Evolutionary conservation across 2,113 vertebrate genomes (phyloP).

Genomic region (Channa argus): DNA sequence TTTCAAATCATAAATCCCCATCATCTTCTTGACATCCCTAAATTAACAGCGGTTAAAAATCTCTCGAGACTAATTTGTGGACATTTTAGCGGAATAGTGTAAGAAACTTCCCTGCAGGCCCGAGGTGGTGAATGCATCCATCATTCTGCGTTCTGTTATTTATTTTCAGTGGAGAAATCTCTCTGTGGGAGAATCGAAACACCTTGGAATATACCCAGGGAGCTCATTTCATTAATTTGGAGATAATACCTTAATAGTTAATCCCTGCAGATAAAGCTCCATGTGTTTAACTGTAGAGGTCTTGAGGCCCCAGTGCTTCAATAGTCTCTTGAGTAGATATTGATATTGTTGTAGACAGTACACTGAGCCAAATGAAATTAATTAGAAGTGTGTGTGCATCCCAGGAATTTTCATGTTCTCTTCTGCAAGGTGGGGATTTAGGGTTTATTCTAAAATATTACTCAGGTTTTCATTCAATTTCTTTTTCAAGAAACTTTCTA

Average conservation of each 20-base stretch:
- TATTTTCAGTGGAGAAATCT: conserved; percentile 13
- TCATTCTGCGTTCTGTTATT: background rate
- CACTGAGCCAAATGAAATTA: conserved; percentile 1
- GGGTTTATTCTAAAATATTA: background rate
- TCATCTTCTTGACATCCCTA: background rate
- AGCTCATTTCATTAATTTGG: conserved; percentile 55
- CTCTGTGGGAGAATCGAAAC: conserved; percentile 27
- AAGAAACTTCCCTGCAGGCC: conserved; percentile 11
- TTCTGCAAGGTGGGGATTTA: background rate
- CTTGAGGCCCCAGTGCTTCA: conserved; percentile 17
- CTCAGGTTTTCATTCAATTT: too few species aligned
- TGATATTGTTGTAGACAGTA: conserved; percentile 11
- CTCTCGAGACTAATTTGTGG: conserved; percentile 14
- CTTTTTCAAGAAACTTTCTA: too few species aligned
- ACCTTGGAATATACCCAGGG: conserved; percentile 32
- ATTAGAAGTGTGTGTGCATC: background rate
- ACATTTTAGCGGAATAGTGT: background rate
- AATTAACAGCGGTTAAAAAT: conserved; percentile 10
- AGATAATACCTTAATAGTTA: conserved; percentile 35
- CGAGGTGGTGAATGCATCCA: background rate
- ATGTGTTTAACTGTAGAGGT: conserved; percentile 29
- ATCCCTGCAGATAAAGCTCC: conserved; percentile 34
- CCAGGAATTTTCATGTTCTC: too few species aligned
- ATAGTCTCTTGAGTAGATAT: conserved; percentile 37
- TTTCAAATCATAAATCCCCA: too few species aligned